Percentiles rank a stretch among this genome's conserved stretches.
These are phyloP conservation scores for Gnathonemus longibarbis DNA, from an alignment of 2,113 vertebrate genomes.

Conservation along the genomic window DNA sequence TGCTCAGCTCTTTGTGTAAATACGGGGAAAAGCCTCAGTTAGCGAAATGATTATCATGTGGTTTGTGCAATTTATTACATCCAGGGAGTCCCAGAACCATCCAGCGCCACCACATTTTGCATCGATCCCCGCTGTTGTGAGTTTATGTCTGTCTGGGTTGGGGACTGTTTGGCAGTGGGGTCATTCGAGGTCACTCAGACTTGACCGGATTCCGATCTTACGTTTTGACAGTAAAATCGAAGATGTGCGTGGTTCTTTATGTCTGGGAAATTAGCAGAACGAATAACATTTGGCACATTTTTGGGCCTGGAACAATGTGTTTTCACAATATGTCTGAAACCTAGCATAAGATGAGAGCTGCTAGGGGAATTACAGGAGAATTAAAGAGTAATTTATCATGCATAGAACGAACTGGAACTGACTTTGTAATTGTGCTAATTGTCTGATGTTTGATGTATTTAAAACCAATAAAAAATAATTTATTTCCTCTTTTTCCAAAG, in stretches of 20 bases:
- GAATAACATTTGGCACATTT: background rate
- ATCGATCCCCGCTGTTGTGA: background rate
- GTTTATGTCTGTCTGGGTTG: background rate
- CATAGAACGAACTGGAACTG: background rate
- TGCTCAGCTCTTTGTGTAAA: slow-evolving; percentile 11
- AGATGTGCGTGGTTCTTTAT: background rate
- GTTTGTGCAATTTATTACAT: slow-evolving; percentile 24
- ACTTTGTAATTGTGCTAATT: background rate
- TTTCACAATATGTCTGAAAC: background rate
- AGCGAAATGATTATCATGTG: slow-evolving; percentile 22
- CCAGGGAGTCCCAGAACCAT: background rate
- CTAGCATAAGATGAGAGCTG: background rate
- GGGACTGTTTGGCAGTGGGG: background rate
- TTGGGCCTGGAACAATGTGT: background rate
- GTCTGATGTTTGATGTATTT: background rate
- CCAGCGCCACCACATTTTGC: background rate
- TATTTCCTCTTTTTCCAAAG: background rate
- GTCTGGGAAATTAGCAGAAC: background rate
- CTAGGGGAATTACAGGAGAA: background rate
- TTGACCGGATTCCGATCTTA: background rate
- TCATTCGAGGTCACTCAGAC: background rate
- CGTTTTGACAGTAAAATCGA: background rate
- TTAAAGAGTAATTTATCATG: background rate
- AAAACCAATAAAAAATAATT: background rate
- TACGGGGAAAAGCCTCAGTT: slow-evolving; percentile 18